A percentile compares a stretch with the other conserved stretches of the same genome.
Conservation (phyloP, 2,797 vertebrate genomes). For the Erpetoichthys calabaricus region DNA sequence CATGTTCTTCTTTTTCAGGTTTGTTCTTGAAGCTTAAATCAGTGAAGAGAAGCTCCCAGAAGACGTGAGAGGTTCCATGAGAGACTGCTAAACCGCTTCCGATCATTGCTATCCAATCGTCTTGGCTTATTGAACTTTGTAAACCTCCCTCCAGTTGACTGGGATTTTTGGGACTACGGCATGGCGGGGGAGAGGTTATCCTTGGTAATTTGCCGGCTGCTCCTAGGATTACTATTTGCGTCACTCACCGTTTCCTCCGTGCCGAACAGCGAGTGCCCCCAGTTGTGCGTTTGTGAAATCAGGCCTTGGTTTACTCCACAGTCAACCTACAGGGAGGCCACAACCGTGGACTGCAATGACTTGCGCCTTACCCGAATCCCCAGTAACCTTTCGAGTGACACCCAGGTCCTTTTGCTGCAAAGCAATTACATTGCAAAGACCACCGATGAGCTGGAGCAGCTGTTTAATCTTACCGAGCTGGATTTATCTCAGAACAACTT, state of each 20-base stretch:
- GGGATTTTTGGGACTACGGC: conserved; percentile 19
- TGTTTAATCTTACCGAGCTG: conserved; percentile 85
- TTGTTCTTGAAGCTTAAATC: too few relatives aligned
- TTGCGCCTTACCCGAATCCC: conserved; percentile 81
- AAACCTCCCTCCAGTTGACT: too few relatives aligned
- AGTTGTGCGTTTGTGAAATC: conserved; percentile 88
- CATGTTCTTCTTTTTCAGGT: too few relatives aligned
- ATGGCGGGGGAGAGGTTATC: conserved; percentile 57
- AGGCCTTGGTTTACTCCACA: conserved; percentile 95
- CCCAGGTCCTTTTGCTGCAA: conserved; percentile 88
- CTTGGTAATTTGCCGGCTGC: conserved; percentile 37
- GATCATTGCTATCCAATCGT: too few relatives aligned
- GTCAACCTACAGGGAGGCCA: conserved; percentile 91
- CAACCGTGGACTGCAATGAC: conserved; percentile 93
- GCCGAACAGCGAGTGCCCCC: conserved; percentile 73
- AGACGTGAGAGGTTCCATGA: too few relatives aligned
- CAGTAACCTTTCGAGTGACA: conserved; percentile 81
- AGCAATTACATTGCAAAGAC: conserved; percentile 90
- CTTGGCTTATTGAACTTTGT: too few relatives aligned
- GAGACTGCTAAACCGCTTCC: too few relatives aligned
- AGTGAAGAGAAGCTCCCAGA: too few relatives aligned
- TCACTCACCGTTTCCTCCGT: conserved; percentile 51
- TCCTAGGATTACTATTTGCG: conserved; percentile 51
- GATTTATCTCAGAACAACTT: conserved; percentile 96
- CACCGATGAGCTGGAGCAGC: conserved; percentile 75